Base-by-base conservation (phyloP, 2,797 vertebrate genomes). In the Amblyopsis hoosieri region DNA sequence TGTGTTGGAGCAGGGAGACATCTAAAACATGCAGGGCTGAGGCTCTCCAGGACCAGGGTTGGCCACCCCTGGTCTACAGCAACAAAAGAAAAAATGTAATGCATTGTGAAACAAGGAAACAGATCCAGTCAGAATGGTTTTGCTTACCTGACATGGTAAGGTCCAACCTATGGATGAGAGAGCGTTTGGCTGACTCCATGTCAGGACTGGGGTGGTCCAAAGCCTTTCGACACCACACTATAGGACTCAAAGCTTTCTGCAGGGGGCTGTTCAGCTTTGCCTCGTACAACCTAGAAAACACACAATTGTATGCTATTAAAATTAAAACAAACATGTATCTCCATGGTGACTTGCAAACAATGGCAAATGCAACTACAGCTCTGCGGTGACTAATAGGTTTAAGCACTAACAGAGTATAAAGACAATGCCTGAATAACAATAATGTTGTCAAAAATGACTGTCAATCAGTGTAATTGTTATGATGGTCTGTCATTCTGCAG, bases 191-290 rank as follows among this genome's bases (percentile, higher is more conserved):
- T 72, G 94, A 93, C 88, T 99, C 98, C 88, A 99, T 94, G 62
- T 99, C 97, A 76, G 98, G 97, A 79, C 95, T 97, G 68, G 97
- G 98, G 85, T 96, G 94, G 91, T 99, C 98, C 76, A 99, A 80
- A 66, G 97, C 95, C 78, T 98, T 95, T 69, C 98, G 94, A 90
- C 96, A 99, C 98, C 98, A 99, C 84, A 96, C 94, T 5, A 98
- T 90, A 0, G 97, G 97, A 84, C 94, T 98, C 79, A 96, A 79
- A 8, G 91, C 89, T 88, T 96, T 97, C 85, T 98, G 95, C 66
- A 94, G 67, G 45, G 97, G 94, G 69, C 95, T 96, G 85, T 93
- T 94, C 87, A 96, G 93, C 90, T 98, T 99, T 17, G 96, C 93
- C 88, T 92, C 94, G 71, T 99, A 99, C 10, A 99, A 90, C 98